These are phyloP conservation scores for Nerophis ophidion DNA, from an alignment of 2,113 vertebrate species.

Conservation along the genomic window DNA sequence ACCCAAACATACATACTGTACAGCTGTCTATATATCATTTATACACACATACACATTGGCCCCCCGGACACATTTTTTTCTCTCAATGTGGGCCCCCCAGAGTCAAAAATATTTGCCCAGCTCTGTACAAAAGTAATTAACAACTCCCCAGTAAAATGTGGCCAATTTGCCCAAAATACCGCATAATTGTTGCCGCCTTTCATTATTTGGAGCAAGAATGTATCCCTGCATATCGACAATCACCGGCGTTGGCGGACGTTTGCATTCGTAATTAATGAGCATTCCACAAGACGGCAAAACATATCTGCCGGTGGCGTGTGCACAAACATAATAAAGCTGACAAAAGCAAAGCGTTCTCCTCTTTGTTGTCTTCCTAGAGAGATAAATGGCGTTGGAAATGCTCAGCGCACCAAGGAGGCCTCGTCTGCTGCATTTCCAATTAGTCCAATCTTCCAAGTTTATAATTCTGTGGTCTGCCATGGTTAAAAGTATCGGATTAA, in stretches of 20 bases:
- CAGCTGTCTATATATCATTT: too few species aligned
- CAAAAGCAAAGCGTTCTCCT: neutral
- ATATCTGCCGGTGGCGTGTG: conserved; percentile 11
- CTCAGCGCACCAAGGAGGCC: conserved; percentile 30
- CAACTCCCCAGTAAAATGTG: neutral
- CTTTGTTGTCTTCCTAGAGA: conserved; percentile 25
- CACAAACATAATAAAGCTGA: conserved; percentile 23
- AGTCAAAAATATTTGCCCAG: too few species aligned
- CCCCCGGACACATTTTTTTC: too few species aligned
- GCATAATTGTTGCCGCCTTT: conserved; percentile 21
- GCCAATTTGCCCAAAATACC: conserved; percentile 23
- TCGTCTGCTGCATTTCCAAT: conserved; percentile 27
- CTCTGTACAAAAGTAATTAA: too few species aligned
- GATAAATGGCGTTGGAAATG: conserved; percentile 27
- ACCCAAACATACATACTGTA: too few species aligned
- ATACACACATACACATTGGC: too few species aligned
- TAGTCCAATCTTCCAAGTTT: conserved; percentile 27
- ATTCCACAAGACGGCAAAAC: conserved; percentile 17
- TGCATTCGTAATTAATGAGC: conserved; percentile 22
- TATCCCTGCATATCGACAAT: conserved; percentile 29
- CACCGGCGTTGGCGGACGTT: conserved; percentile 12
- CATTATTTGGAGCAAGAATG: conserved; percentile 29
- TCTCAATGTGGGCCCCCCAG: too few species aligned
- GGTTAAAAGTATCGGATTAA: neutral
- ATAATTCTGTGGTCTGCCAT: neutral